Percentiles rank a stretch among this genome's conserved stretches.
Evolutionary conservation across 2,113 vertebrate species (phyloP).

Genomic region (Scomber scombrus): DNA sequence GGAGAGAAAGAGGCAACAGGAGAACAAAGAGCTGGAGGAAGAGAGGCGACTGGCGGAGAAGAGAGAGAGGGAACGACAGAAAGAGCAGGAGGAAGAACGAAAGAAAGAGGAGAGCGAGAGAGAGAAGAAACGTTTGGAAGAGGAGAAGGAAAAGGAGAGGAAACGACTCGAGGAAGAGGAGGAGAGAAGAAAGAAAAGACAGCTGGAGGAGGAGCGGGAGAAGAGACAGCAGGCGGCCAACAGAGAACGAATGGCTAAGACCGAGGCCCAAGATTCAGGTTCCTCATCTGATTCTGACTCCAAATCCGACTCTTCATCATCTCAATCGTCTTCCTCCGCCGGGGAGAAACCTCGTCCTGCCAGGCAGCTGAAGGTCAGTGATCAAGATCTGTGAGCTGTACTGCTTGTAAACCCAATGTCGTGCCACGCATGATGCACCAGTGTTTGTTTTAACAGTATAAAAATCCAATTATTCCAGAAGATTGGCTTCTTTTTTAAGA

Average conservation of each 20-base stretch:
- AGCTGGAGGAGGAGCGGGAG: background rate
- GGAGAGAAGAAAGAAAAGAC: constrained; percentile 15
- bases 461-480: too few relatives aligned
- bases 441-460: too few relatives aligned
- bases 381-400: constrained; percentile 4
- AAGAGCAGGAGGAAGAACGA: constrained; percentile 20
- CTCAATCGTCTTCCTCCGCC: constrained; percentile 70
- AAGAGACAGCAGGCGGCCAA: constrained; percentile 27
- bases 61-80: constrained; percentile 40
- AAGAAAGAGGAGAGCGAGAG: background rate
- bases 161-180: constrained; percentile 19
- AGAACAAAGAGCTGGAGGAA: constrained; percentile 41
- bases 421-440: background rate
- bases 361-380: constrained; percentile 80
- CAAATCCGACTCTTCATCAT: constrained; percentile 80
- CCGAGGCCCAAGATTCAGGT: constrained; percentile 59
- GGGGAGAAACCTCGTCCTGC: constrained; percentile 60
- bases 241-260: constrained; percentile 32
- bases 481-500: background rate
- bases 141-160: constrained; percentile 36
- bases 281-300: constrained; percentile 85
- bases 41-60: constrained; percentile 44
- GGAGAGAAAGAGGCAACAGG: constrained; percentile 52
- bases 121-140: constrained; percentile 10
- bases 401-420: background rate